These are phyloP conservation scores for Phataginus tricuspis DNA, from an alignment of 2,797 vertebrate species.

Conservation along the genomic window DNA sequence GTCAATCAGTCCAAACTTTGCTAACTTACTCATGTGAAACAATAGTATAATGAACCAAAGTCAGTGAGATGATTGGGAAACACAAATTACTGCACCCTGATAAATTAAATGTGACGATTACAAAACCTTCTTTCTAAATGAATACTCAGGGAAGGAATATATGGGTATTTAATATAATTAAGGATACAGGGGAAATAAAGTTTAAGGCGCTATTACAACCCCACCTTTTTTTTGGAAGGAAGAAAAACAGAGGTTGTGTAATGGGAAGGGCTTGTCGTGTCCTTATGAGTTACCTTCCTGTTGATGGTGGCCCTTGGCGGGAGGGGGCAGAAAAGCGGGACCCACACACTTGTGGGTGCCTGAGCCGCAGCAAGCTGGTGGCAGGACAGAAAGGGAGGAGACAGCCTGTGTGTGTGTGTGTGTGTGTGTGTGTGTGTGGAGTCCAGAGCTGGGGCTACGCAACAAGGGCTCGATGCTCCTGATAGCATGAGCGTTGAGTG, in stretches of 20 bases:
- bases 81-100: slow-evolving; percentile 96
- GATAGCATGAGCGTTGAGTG: not conserved
- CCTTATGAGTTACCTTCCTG: slow-evolving; percentile 7
- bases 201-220: slow-evolving; percentile 80
- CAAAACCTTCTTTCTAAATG: slow-evolving; percentile 88
- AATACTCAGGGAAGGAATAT: slow-evolving; percentile 84
- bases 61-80: slow-evolving; percentile 99
- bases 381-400: not conserved
- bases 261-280: not conserved
- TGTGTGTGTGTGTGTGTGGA: no score
- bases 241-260: slow-evolving; percentile 61
- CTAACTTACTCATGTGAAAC: slow-evolving; percentile 99
- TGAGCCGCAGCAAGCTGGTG: not conserved
- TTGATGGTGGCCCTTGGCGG: not conserved
- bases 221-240: slow-evolving; percentile 68
- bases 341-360: no score
- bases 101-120: slow-evolving; percentile 92
- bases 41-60: slow-evolving; percentile 99
- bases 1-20: slow-evolving; percentile 99
- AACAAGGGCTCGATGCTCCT: not conserved
- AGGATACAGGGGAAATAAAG: slow-evolving; percentile 81
- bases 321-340: not conserved
- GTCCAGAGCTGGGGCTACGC: not conserved
- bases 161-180: slow-evolving; percentile 89
- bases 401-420: accelerated